Percentiles rank a stretch among this genome's conserved stretches.
Evolutionary conservation across 2,797 vertebrate species (phyloP).

Genomic region (Bothrops alternatus): DNA sequence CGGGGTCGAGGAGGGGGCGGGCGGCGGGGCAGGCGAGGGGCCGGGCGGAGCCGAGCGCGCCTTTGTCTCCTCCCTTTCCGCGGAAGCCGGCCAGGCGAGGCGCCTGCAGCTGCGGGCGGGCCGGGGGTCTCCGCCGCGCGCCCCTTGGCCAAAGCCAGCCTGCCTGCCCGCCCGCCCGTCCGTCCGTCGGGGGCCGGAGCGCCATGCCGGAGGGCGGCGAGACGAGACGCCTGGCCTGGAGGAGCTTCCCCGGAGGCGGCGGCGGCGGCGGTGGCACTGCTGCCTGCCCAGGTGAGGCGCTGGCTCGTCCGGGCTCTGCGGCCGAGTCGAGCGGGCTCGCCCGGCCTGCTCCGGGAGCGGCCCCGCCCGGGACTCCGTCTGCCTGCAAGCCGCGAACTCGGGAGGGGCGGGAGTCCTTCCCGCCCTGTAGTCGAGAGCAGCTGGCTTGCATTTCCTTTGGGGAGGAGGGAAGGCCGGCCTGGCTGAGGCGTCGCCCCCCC

Average conservation of each 20-base stretch:
- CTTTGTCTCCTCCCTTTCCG: constrained; percentile 10
- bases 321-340: not conserved
- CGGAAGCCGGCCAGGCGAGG: not conserved
- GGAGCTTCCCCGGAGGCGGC: not conserved
- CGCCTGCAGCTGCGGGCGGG: not conserved
- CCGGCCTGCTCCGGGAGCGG: not conserved
- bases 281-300: not conserved
- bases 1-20: not conserved
- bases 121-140: not conserved
- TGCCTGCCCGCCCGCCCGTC: not conserved
- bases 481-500: not conserved
- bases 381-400: not conserved
- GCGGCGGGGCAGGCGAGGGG: not conserved
- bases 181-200: not conserved
- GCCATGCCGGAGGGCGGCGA: not conserved
- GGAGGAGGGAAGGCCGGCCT: not conserved
- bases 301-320: not conserved
- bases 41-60: not conserved
- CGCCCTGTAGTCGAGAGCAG: not conserved
- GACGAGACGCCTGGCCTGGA: not conserved
- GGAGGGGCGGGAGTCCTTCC: not conserved
- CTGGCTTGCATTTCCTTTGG: not conserved
- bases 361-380: not conserved
- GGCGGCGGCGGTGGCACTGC: not conserved
- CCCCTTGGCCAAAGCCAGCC: not conserved